These are phyloP conservation scores for Mola mola DNA, from an alignment of 2,113 vertebrate species.

Conservation along the genomic window DNA sequence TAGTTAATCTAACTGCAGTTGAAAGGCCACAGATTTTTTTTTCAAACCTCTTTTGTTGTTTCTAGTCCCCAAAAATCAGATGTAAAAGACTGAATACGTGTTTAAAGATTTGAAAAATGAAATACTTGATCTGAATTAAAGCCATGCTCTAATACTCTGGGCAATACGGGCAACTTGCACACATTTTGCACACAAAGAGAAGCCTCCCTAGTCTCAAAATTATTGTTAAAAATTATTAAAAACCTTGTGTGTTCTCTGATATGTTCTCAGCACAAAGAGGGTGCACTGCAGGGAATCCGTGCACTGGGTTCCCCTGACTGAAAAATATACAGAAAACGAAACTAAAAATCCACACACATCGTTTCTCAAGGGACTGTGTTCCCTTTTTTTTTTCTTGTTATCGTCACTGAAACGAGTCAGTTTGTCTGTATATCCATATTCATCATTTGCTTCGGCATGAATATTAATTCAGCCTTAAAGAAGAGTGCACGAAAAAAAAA, in stretches of 20 bases:
- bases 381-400: constrained; percentile 62
- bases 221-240: constrained; percentile 36
- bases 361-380: constrained; percentile 57
- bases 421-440: constrained; percentile 75
- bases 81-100: background rate
- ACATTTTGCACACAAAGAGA: constrained; percentile 22
- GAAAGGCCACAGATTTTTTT: background rate
- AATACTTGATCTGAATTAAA: constrained; percentile 44
- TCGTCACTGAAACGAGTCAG: constrained; percentile 64
- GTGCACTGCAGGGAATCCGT: constrained; percentile 22
- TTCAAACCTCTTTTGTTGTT: background rate
- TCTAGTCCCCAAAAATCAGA: background rate
- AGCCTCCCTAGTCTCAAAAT: constrained; percentile 38
- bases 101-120: constrained; percentile 6
- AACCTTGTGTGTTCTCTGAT: constrained; percentile 45
- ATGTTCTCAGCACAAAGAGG: constrained; percentile 23
- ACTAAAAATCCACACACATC: constrained; percentile 64
- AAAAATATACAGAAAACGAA: constrained; percentile 21
- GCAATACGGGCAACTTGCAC: constrained; percentile 15
- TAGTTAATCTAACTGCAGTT: background rate
- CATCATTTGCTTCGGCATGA: constrained; percentile 66
- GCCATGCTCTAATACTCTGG: background rate
- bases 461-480: constrained; percentile 73
- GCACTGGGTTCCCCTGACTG: constrained; percentile 8
- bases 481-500: constrained; percentile 19